Evolutionary conservation across 2,113 vertebrate genomes (phyloP).

Genomic region (Melanotaenia duboulayi): DNA sequence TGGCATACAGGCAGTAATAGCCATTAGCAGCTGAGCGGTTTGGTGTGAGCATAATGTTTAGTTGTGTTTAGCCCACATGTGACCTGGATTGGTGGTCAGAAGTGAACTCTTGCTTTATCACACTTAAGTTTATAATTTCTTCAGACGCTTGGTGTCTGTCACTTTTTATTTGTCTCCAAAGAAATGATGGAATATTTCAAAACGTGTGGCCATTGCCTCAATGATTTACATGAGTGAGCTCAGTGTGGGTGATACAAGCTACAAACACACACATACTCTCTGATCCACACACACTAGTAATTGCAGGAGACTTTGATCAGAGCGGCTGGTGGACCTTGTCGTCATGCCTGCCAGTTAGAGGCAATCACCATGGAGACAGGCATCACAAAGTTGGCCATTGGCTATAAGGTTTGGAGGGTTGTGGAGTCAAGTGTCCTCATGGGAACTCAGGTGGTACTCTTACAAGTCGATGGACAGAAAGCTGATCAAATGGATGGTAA

Average conservation of each 20-base stretch:
- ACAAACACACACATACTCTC: conserved; percentile 33
- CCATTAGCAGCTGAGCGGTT: conserved; percentile 77
- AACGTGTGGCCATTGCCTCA: conserved; percentile 15
- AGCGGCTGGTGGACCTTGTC: conserved; percentile 71
- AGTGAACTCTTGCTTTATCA: conserved; percentile 19
- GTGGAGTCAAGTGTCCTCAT: conserved; percentile 25
- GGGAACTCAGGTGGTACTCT: conserved; percentile 50
- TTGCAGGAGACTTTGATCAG: conserved; percentile 68
- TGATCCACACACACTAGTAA: conserved; percentile 63
- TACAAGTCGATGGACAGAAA: conserved; percentile 4
- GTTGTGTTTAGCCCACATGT: conserved; percentile 64
- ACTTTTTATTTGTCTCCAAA: background rate
- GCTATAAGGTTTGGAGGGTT: conserved; percentile 36
- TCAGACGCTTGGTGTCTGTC: background rate
- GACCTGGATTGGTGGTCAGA: conserved; percentile 36
- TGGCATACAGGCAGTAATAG: conserved; percentile 76
- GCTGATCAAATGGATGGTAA: conserved; percentile 14
- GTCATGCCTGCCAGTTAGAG: conserved; percentile 72
- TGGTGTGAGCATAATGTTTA: conserved; percentile 60
- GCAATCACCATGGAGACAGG: conserved; percentile 65
- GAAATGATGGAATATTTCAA: conserved; percentile 7
- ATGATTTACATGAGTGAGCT: conserved; percentile 41
- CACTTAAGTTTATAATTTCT: conserved; percentile 14
- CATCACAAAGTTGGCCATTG: conserved; percentile 61
- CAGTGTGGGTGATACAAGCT: conserved; percentile 25